Evolutionary conservation across 2,888 invertebrate genomes (phyloP).

Genomic region (Pollenia griseotomentosa): DNA sequence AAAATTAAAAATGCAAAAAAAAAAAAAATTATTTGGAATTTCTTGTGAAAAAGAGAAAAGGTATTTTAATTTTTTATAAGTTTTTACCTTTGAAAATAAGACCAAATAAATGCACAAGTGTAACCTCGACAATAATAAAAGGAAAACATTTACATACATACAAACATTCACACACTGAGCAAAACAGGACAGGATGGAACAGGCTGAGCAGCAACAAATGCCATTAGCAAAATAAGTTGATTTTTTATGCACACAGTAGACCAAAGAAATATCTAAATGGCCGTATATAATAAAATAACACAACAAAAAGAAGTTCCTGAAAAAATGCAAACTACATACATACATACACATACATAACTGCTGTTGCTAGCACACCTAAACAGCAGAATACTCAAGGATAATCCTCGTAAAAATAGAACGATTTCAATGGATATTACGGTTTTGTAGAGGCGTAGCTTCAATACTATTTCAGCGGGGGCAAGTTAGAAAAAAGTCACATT

Average conservation of each 20-base stretch:
- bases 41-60: constrained; percentile 1
- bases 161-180: not conserved
- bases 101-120: constrained; percentile 15
- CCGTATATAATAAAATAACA: not conserved
- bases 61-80: constrained; percentile 45
- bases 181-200: not conserved
- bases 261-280: not conserved
- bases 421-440: constrained; percentile 16
- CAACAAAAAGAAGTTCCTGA: not conserved
- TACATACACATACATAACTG: not conserved
- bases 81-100: constrained; percentile 38
- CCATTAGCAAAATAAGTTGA: constrained; percentile 66
- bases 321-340: not conserved
- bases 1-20: not conserved
- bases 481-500: not conserved
- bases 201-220: constrained; percentile 37
- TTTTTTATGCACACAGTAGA: constrained; percentile 41
- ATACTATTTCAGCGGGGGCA: not conserved
- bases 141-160: not conserved
- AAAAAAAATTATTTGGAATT: not conserved
- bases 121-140: constrained; percentile 29
- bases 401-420: constrained; percentile 2
- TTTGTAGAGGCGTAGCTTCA: constrained; percentile 23
- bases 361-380: not conserved
- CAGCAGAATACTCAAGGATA: constrained; percentile 21